Evolutionary conservation across 2,888 invertebrate species (phyloP), one percentile per base, ranked within the genome.

Genomic region (Poecilus cupreus): DNA sequence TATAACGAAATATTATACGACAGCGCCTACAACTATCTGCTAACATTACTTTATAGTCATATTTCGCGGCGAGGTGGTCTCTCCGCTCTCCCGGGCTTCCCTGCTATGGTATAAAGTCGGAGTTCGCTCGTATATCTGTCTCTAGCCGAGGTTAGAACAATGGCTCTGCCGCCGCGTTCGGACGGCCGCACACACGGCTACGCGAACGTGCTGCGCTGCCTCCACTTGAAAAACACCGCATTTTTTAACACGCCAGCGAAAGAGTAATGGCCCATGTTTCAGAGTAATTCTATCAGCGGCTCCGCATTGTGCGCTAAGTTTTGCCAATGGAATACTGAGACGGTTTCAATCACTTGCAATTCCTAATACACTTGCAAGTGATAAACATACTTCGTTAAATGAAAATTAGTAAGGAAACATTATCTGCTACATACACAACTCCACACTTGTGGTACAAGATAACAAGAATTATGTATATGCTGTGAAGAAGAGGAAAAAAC

Each of bases 21-120:
- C 68, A 68, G 79, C 70, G 70, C 79, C 79, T 79, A 79, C 79
- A 79, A 79, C 79, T 79, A 79, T 79, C 79, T 68, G 70, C 49
- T 70, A 79, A 79, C 79, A 79, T 79, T 79, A 79, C 70, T 79
- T 79, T 79, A 79, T 70, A 79, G 79, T 79, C 79, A 79, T 79
- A 79, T 79, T 79, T 79, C 79, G 68, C 26, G 70, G 51, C 51
- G 72, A 43, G 54, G 76, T 64, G 60, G 78, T 2, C 26, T 26
- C 26, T 26, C 26, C 32, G 77, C 26, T 77, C 77, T 57, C 77
- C 39, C 18, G 77, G 39, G 39, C 20, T 43, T 49, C 72, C 16
- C 11, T n/a, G n/a, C n/a, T n/a, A n/a, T 72, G 16, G 43, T 79
- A 70, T 79, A 79, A 79, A 79, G 79, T 79, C 70, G 20, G 37